Percentiles rank a stretch among this genome's conserved stretches.
Evolutionary conservation across 2,888 invertebrate species (phyloP).

Genomic region (Capitulum mitella): DNA sequence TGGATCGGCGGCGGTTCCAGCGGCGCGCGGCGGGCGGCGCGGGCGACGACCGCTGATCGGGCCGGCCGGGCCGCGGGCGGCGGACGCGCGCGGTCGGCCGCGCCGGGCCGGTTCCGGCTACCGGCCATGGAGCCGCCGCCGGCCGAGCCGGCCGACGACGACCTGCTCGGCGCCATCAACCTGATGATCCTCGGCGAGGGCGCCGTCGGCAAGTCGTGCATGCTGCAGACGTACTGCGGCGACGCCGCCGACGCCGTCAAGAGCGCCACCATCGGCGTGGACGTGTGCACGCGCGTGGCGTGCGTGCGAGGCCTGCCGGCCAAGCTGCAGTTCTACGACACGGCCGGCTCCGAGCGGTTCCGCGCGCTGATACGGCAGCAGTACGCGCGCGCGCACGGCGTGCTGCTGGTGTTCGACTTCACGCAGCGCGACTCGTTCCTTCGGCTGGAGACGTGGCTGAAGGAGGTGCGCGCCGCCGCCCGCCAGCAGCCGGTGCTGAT

Average conservation of each 20-base stretch:
- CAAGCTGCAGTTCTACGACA: constrained; percentile 24
- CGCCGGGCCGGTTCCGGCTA: no score
- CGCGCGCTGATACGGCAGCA: constrained; percentile 13
- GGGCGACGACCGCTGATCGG: neutral
- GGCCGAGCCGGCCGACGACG: neutral
- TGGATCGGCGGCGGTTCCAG: no score
- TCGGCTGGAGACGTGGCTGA: constrained; percentile 18
- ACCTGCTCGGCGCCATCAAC: constrained; percentile 15
- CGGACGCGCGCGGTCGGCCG: neutral
- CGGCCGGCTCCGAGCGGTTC: constrained; percentile 22
- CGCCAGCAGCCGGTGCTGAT: constrained; percentile 3
- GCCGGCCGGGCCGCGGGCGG: neutral
- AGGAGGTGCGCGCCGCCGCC: constrained; percentile 10
- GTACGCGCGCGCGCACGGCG: constrained; percentile 20
- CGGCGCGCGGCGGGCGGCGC: no score
- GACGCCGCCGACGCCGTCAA: neutral
- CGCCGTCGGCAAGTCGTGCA: constrained; percentile 24
- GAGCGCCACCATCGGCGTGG: constrained; percentile 23
- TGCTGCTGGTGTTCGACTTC: constrained; percentile 21
- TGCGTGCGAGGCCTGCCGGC: constrained; percentile 17
- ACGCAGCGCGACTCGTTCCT: constrained; percentile 16
- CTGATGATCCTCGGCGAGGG: constrained; percentile 21
- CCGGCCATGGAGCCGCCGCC: neutral
- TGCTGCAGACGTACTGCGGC: constrained; percentile 23
- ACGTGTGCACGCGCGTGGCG: constrained; percentile 16